Base-by-base conservation (phyloP, 2,888 invertebrate species). In the Eilema griseolum region DNA sequence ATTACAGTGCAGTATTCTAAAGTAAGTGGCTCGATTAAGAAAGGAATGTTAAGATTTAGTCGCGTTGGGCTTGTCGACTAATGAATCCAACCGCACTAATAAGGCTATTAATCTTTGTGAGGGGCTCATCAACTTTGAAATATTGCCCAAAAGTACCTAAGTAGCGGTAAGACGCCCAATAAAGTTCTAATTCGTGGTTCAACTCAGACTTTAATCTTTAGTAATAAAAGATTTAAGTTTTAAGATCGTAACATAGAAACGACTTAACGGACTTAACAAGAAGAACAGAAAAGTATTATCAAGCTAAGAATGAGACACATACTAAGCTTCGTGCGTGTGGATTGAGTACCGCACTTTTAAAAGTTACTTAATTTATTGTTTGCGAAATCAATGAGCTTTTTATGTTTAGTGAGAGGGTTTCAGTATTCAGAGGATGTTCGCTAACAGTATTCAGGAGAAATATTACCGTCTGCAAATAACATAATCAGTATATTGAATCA, bases 211-310 rank as follows among this genome's bases (percentile, higher is more conserved):
- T 52, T 64, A 24, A 52, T 64, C 46, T n/a, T 52, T 3, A 28
- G 46, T n/a, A 61, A n/a, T 61, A 61, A 31, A 61, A 61, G n/a
- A n/a, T 28, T 31, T 20, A 62, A 16, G 24, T 37, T 62, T 23
- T 1, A 14, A 3, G 1, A 7, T 24, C 37, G 23, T 37, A 37
- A 61, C 33, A 24, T 3, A 37, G 24, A 10, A 62, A 62, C 20
- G 37, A 41, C 41, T 24, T 41, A 41, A 24, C 16, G 16, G 2
- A 62, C 8, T 10, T 41, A n/a, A 62, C n/a, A 16, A 37, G 16
- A 16, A 37, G 14, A 62, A 62, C 16, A 41, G 24, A 62, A 1
- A 24, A 24, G 23, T 37, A 37, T 37, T 8, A 37, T 16, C 20
- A 37, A 62, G 37, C 61, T 16, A 24, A 4, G 37, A 24, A 37